Base-by-base conservation (phyloP, 2,113 vertebrate species). In the Oncorhynchus keta region DNA sequence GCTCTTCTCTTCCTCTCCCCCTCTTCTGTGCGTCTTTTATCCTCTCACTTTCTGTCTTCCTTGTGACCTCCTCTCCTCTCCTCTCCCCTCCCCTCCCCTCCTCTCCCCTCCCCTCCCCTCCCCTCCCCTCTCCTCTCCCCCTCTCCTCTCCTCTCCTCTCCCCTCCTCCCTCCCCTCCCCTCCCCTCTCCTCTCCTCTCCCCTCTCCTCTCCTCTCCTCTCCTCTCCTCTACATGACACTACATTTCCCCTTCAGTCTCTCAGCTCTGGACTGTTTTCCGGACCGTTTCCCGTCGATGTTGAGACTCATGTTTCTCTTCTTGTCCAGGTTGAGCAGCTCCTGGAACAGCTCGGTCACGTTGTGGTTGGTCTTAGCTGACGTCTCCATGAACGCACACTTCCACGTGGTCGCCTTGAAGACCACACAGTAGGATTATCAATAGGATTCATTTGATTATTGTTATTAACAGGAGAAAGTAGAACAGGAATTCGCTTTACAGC, bases 331-430 rank as follows among this genome's bases (percentile, higher is more conserved):
- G 62, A 99, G 96, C 77, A 98, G 95, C 96, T 99, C 96, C 90
- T 98, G 97, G 92, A 99, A 99, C 80, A 98, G 96, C 94, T 99
- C 97, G 45, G 96, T 97, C 70, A 99, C 97, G 11, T 99, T 99
- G 94, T 99, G 95, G 94, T 99, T 97, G 95, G 96, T 97, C 93
- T 99, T 99, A 92, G 97, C 97, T 0, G 97, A 99, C 9, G 97
- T 99, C 92, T 99, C 97, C 96, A 98, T 98, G 93, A 99, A 99
- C 86, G 97, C 96, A 84, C 97, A 99, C 80, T 97, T 97, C 97
- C 97, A 99, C 86, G 95, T 92, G 90, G 93, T 94, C 79, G 97
- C 96, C 94, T 97, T 4, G 49, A 11, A 16, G 4, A 51, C 49
- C 49, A 16, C 12, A 16, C 49, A 51, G 14, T 14, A 51, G 11